phyloP scores from a whole-genome alignment of 2,797 vertebrate genomes.

The Cyprinella venusta region DNA sequence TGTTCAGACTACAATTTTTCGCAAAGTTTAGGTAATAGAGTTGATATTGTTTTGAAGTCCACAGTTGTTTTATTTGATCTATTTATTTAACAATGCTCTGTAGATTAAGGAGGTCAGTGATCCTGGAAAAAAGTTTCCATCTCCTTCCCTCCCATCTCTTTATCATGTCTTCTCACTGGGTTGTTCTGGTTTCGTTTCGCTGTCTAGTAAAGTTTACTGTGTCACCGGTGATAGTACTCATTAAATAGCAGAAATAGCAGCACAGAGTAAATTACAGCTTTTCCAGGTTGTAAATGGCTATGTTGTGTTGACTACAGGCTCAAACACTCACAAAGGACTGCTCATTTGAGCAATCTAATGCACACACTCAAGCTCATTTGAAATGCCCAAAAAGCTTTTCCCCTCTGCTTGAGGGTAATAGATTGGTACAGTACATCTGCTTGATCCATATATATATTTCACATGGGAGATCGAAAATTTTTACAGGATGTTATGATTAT shows the following conservation, averaged over 20 bases:
- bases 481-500: conserved; percentile 32
- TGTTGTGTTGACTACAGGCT: conserved; percentile 26
- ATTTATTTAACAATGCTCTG: not conserved
- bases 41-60: not conserved
- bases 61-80: not conserved
- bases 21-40: not conserved
- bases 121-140: conserved; percentile 1
- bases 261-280: conserved; percentile 51
- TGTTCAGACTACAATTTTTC: not conserved
- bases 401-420: conserved; percentile 34
- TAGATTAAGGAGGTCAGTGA: not conserved
- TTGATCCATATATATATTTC: conserved; percentile 34
- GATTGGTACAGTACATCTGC: conserved; percentile 34
- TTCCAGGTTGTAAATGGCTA: conserved; percentile 40
- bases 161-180: conserved; percentile 19
- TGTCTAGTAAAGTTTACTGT: conserved; percentile 51
- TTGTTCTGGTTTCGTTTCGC: conserved; percentile 26
- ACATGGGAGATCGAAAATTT: conserved; percentile 30
- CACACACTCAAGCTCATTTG: conserved; percentile 35
- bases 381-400: conserved; percentile 43
- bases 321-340: conserved; percentile 28
- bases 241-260: conserved; percentile 53
- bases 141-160: conserved; percentile 16
- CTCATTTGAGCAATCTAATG: conserved; percentile 39
- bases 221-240: conserved; percentile 50